Conservation (phyloP, 2,888 invertebrate genomes). For the Syrista parreyssii region DNA sequence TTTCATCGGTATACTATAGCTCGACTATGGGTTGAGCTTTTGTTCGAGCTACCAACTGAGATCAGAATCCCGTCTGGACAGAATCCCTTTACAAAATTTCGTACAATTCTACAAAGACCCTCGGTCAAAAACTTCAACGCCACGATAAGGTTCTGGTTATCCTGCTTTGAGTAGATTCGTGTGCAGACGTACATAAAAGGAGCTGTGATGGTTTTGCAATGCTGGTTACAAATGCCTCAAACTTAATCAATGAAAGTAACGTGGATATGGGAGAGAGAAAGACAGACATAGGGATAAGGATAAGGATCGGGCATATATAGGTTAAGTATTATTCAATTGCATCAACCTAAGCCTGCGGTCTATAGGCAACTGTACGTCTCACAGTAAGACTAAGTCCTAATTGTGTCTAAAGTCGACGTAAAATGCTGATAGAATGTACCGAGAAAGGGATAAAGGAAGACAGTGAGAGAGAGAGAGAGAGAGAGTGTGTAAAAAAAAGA, state of each 20-base stretch:
- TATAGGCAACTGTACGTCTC: too few species aligned
- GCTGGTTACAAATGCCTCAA: background rate
- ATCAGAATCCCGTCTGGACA: background rate
- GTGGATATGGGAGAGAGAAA: background rate
- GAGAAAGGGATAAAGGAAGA: fast-evolving
- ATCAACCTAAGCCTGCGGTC: too few species aligned
- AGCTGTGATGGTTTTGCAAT: background rate
- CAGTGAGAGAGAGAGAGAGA: background rate
- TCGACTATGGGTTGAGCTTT: background rate
- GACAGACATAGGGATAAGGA: too few species aligned
- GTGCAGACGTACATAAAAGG: background rate
- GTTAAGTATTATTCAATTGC: too few species aligned
- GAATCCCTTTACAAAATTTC: background rate
- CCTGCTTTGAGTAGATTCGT: background rate
- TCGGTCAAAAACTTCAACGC: too few species aligned
- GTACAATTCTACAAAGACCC: background rate
- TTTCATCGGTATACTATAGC: background rate
- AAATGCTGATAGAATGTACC: too few species aligned
- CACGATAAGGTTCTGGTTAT: background rate
- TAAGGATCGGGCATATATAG: too few species aligned
- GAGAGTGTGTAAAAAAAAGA: too few species aligned
- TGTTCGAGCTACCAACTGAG: background rate
- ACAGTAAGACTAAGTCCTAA: too few species aligned
- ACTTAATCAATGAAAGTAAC: background rate
- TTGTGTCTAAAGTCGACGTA: too few species aligned